Evolutionary conservation across 2,888 invertebrate genomes (phyloP).

Genomic region (Pheosia gnoma): DNA sequence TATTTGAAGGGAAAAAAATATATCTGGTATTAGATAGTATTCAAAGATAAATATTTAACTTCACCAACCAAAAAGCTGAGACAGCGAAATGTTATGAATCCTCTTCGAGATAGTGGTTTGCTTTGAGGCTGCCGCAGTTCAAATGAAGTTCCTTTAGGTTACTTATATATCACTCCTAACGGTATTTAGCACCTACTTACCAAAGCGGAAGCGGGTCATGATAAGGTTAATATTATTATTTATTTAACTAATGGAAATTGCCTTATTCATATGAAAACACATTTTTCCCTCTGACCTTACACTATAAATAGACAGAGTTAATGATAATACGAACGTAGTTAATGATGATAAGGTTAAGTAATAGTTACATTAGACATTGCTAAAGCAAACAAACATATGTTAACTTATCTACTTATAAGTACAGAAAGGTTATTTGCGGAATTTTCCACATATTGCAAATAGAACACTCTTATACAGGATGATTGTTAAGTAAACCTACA

Average conservation of each 20-base stretch:
- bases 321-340: slow-evolving; percentile 21
- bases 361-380: slow-evolving; percentile 43
- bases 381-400: slow-evolving; percentile 43
- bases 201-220: no score
- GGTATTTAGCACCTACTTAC: no score
- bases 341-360: slow-evolving; percentile 40
- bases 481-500: slow-evolving; percentile 10
- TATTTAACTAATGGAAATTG: not conserved
- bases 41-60: no score
- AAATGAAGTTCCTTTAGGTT: no score
- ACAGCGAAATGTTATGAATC: no score
- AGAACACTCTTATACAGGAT: slow-evolving; percentile 24
- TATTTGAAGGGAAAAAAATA: no score
- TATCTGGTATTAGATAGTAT: no score
- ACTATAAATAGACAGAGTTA: slow-evolving; percentile 27
- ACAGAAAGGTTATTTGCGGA: slow-evolving; percentile 55
- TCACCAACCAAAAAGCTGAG: no score
- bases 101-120: no score
- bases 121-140: no score
- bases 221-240: no score
- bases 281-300: slow-evolving; percentile 24
- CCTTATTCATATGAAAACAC: not conserved
- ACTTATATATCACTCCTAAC: no score
- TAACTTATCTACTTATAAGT: slow-evolving; percentile 10
- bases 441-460: slow-evolving; percentile 50